A percentile compares a stretch with the other conserved stretches of the same genome.
Conservation (phyloP, 2,797 vertebrate species). For the Uromys caudimaculatus region DNA sequence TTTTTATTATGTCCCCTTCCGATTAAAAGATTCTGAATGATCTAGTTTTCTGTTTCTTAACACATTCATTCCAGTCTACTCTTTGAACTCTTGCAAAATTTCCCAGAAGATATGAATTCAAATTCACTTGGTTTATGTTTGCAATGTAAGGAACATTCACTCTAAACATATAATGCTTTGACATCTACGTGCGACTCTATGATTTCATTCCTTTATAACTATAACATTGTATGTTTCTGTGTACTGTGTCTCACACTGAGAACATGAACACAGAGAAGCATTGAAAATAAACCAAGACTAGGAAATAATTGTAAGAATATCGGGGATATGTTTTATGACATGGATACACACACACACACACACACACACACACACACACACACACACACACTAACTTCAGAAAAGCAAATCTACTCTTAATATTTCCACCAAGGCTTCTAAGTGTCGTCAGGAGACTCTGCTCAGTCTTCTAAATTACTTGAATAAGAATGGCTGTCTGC, state of each 20-base stretch:
- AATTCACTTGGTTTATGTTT: conserved; percentile 5
- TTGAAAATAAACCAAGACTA: background rate
- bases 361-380: too few relatives aligned
- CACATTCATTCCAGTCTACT: background rate
- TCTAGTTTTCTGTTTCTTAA: conserved; percentile 9
- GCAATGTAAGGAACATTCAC: background rate
- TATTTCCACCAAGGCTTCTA: conserved; percentile 32
- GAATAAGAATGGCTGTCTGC: background rate
- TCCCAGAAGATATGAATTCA: background rate
- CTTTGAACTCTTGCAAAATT: background rate
- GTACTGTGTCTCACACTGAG: background rate
- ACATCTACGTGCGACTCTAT: background rate
- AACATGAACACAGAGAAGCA: background rate
- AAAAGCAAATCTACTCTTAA: conserved; percentile 33
- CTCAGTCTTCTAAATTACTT: conserved; percentile 61
- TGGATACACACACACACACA: too few relatives aligned
- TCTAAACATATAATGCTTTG: background rate
- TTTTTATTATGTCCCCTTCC: background rate
- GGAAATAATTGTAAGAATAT: background rate
- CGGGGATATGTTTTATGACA: background rate
- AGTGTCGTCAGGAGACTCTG: conserved; percentile 10
- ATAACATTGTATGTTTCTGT: background rate
- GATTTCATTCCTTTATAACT: conserved; percentile 16
- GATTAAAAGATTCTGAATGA: conserved; percentile 13
- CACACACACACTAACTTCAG: background rate